Evolutionary conservation across 2,797 vertebrate genomes (phyloP).

Genomic region (Geotrypetes seraphini): DNA sequence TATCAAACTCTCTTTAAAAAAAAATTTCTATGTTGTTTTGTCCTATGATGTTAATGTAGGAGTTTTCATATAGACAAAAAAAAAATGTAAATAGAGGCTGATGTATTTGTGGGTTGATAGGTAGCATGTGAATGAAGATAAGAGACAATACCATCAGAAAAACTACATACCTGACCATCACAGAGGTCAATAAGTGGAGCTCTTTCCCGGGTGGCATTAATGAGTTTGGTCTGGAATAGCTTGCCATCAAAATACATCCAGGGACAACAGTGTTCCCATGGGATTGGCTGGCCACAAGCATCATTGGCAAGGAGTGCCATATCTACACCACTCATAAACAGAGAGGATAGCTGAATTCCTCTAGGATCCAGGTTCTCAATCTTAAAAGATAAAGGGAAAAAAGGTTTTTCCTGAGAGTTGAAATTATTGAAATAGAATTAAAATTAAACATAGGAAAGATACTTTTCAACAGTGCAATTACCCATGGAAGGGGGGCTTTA

Average conservation of each 20-base stretch:
- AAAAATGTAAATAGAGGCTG: too few species aligned
- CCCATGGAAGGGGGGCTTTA: too few species aligned
- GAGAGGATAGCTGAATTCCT: slow-evolving; percentile 83
- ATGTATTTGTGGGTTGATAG: too few species aligned
- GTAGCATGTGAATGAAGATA: too few species aligned
- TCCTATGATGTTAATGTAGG: too few species aligned
- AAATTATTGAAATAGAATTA: neutral
- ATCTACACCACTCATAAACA: slow-evolving; percentile 93
- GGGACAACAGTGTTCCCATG: slow-evolving; percentile 93
- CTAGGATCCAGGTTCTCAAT: slow-evolving; percentile 87
- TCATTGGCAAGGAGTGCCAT: slow-evolving; percentile 93
- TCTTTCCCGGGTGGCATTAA: slow-evolving; percentile 81
- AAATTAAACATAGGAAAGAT: neutral
- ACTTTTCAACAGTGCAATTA: too few species aligned
- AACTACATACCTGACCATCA: slow-evolving; percentile 94
- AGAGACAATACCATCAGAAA: too few species aligned
- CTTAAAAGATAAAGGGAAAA: slow-evolving; percentile 48
- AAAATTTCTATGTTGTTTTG: too few species aligned
- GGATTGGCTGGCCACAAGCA: slow-evolving; percentile 83
- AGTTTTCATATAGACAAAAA: too few species aligned
- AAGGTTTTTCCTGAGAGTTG: too few species aligned
- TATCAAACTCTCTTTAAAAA: too few species aligned
- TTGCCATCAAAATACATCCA: slow-evolving; percentile 98
- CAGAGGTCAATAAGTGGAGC: slow-evolving; percentile 93
- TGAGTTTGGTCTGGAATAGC: slow-evolving; percentile 88